Base-by-base conservation (phyloP, 2,888 invertebrate genomes). In the Phania funesta region DNA sequence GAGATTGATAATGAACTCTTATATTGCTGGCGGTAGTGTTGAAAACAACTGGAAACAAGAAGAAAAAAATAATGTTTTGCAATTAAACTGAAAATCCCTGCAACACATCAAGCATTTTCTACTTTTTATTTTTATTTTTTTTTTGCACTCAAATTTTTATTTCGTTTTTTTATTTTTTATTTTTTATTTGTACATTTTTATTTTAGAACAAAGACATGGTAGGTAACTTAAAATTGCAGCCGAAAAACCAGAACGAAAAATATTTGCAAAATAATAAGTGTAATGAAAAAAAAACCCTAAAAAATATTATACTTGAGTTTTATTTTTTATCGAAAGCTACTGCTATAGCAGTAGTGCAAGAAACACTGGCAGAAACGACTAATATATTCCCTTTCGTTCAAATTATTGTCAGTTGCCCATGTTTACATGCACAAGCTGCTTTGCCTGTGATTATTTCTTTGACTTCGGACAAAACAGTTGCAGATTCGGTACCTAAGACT, bases 1-100 rank as follows among this genome's bases (percentile, higher is more conserved):
- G 74, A 74, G 77, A 78, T 74, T 83, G 73, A 80, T 77, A 68
- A 80, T 83, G 77, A 80, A 80, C 80, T 80, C 76, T 54, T 67
- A 46, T 70, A 26, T 64, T 26, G 70, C 80, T 71, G 60, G 41
- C 54, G 52, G 65, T 70, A 54, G 75, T 75, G 76, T 68, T 62
- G 60, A 52, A 75, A 83, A 41, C 26, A 68, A 75, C 68, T 70
- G 38, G 8, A 64, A 56, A 60, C 9, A n/a, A 35, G 41, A 74
- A 60, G 26, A 58, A 60, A 80, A 62, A 32, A 65, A 52, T 29
- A 54, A 65, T 78, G 16, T 50, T 78, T 77, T 64, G 78, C 64
- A 78, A 82, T 82, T 78, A 79, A 65, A 78, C 65, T 70, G 65
- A 65, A 75, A 79, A 73, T 73, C 58, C 71, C 71, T 58, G 20